phyloP scores from a whole-genome alignment of 2,113 vertebrate species.

The Theristicus caerulescens region DNA sequence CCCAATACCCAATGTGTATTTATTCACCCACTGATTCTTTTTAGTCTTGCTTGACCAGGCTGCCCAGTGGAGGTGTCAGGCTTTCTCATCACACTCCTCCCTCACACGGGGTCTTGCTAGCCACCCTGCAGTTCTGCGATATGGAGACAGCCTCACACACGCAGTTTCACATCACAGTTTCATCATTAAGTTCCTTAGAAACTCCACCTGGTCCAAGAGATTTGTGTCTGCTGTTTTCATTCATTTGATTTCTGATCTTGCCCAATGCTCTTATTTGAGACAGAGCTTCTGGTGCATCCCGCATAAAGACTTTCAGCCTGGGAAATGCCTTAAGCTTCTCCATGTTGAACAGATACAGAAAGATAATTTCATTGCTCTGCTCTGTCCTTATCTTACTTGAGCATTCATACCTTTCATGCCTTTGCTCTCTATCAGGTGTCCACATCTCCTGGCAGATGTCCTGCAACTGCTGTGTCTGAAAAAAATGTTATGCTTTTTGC shows the following conservation, averaged over 20 bases:
- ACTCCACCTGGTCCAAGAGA: background rate
- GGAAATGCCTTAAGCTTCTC: background rate
- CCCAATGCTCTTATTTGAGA: background rate
- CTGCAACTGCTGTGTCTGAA: background rate
- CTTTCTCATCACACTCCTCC: background rate
- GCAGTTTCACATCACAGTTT: background rate
- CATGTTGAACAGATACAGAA: background rate
- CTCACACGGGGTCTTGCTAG: fast-evolving
- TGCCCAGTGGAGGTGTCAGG: background rate
- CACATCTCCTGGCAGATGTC: background rate
- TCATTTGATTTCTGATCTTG: background rate
- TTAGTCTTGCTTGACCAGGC: background rate
- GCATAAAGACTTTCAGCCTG: background rate
- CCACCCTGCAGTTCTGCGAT: background rate
- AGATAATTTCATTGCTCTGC: background rate
- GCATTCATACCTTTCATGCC: background rate
- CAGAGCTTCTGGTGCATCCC: background rate
- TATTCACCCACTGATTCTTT: background rate
- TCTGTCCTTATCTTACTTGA: background rate
- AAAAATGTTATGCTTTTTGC: background rate
- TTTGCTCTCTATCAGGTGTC: background rate
- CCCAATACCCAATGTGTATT: background rate
- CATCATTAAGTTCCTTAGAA: background rate
- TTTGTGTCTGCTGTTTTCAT: background rate
- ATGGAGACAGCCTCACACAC: background rate